A percentile compares a stretch with the other conserved stretches of the same genome.
Conservation (phyloP, 2,888 invertebrate genomes). For the Phrixothrix hirtus region DNA sequence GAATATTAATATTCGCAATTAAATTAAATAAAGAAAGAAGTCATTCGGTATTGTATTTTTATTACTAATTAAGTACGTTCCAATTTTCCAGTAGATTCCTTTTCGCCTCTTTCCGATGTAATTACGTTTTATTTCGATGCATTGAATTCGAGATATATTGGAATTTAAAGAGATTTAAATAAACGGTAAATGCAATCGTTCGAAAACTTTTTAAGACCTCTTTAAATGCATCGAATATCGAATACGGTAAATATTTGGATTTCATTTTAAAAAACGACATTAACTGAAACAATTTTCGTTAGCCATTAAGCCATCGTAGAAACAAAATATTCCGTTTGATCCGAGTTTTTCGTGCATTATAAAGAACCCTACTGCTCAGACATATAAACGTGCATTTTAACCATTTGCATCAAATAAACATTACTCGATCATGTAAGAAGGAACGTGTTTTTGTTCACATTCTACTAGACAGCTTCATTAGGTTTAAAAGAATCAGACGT, state of each 20-base stretch:
- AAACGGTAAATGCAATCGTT: conserved; percentile 6
- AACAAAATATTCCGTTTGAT: conserved; percentile 9
- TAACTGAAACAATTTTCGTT: conserved; percentile 23
- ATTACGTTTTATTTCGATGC: background rate
- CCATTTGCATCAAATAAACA: too few species aligned
- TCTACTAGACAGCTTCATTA: too few species aligned
- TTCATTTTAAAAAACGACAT: conserved; percentile 37
- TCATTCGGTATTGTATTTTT: too few species aligned
- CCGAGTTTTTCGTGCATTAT: background rate
- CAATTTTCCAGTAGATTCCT: background rate
- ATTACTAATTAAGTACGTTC: background rate
- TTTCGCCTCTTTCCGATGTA: background rate
- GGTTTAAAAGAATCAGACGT: too few species aligned
- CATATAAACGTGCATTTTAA: background rate
- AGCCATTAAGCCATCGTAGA: background rate
- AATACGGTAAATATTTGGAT: conserved; percentile 36
- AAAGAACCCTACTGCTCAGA: background rate
- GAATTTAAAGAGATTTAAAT: conserved; percentile 9
- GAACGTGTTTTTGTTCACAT: too few species aligned
- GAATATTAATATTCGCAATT: too few species aligned
- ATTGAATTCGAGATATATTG: background rate
- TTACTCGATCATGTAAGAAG: too few species aligned
- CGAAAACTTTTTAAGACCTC: conserved; percentile 25
- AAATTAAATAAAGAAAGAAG: too few species aligned
- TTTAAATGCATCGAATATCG: conserved; percentile 39